Evolutionary conservation across 2,888 invertebrate genomes (phyloP).

Genomic region (Polymixis flavicincta): DNA sequence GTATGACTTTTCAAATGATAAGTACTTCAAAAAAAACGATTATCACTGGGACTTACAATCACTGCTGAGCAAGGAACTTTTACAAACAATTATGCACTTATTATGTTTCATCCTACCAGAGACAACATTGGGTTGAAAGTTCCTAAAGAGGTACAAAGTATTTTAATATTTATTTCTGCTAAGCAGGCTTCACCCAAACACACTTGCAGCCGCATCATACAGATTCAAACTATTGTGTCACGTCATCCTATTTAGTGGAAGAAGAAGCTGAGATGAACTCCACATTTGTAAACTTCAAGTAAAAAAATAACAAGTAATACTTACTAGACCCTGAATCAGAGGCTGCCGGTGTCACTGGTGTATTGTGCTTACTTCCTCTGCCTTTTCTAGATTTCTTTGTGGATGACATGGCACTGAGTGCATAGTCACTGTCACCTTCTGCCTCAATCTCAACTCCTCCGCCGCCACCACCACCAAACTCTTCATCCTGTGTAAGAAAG

Average conservation of each 20-base stretch:
- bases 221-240: not conserved
- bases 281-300: not conserved
- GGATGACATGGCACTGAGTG: slow-evolving; percentile 89
- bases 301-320: slow-evolving; percentile 35
- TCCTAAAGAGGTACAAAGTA: not conserved
- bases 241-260: not conserved
- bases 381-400: slow-evolving; percentile 92
- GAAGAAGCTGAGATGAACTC: not conserved
- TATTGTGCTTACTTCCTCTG: slow-evolving; percentile 89
- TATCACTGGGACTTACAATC: too few relatives aligned
- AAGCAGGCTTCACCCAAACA: not conserved
- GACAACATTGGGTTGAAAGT: not conserved
- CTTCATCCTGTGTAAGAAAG: slow-evolving; percentile 92
- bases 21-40: not conserved
- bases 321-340: slow-evolving; percentile 87
- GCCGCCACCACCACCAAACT: slow-evolving; percentile 91
- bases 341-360: slow-evolving; percentile 81
- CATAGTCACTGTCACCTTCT: slow-evolving; percentile 95
- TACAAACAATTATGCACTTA: too few relatives aligned
- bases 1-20: too few relatives aligned
- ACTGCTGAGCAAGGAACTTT: not conserved
- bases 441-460: slow-evolving; percentile 81
- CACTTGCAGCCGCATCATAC: not conserved
- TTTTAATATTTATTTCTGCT: not conserved
- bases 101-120: not conserved